Evolutionary conservation across 2,797 vertebrate genomes (phyloP), one percentile per base, ranked within the genome.

Genomic region (Echiichthys vipera): DNA sequence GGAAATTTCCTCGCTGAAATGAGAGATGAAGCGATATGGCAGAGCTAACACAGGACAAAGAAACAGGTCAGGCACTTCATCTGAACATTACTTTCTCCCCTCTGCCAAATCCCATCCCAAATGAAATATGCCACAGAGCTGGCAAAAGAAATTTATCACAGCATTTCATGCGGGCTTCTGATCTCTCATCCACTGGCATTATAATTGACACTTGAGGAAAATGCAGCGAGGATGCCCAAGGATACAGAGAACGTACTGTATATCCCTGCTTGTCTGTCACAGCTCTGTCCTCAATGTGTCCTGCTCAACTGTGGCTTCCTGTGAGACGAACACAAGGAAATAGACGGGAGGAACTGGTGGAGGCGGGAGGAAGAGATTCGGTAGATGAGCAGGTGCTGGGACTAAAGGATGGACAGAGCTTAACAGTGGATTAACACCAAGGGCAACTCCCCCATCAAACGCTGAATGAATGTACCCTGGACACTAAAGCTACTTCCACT

Each of bases 31-130:
- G 72, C 40, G 83, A 91, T 88, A 87, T 15, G 56, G 73, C 29
- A 39, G 47, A 82, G 80, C 78, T 57, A 90, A 83, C 74, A 32
- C 66, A 53, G 81, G 78, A 88, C 82, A 88, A 87, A 91, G 88
- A 89, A 91, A 80, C 79, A 82, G 86, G 86, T 81, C 78, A 80
- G 84, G 82, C 83, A 88, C 89, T 92, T 90, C 88, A 86, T 86
- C 83, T 63, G 70, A 85, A 83, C 84, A 79, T 85, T 85, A 77
- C 82, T 77, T 78, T 67, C 78, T 66, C 67, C 63, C 67, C 43
- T 54, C 45, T 71, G 78, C 69, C 74, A 84, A 92, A 89, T 88
- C 84, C 82, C 70, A 76, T 78, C 81, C 78, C 78, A 80, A 88
- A 89, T 86, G 83, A 83, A 87, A 86, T 65, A 77, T 64, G 29